Percentiles rank a stretch among this genome's conserved stretches.
Evolutionary conservation across 2,797 vertebrate species (phyloP).

Genomic region (Chaenodraco wilsoni): DNA sequence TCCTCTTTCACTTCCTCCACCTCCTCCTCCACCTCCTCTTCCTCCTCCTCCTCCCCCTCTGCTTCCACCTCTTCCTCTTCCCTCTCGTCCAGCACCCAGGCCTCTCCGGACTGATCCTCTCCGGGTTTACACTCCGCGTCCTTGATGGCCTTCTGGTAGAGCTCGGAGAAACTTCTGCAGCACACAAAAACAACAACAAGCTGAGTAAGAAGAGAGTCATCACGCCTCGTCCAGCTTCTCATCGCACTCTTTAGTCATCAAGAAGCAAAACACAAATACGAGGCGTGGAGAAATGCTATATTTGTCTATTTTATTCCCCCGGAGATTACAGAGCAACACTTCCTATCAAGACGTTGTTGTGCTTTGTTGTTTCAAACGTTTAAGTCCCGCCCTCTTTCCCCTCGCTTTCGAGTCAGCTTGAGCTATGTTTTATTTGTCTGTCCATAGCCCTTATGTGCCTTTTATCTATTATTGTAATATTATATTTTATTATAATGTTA

Average conservation of each 20-base stretch:
- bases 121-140: constrained; percentile 86
- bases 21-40: constrained; percentile 23
- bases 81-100: constrained; percentile 84
- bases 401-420: no score
- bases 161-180: constrained; percentile 91
- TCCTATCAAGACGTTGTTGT: constrained; percentile 13
- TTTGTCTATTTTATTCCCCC: constrained; percentile 39
- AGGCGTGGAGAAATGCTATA: constrained; percentile 16
- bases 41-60: constrained; percentile 36
- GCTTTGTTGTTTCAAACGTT: constrained; percentile 22
- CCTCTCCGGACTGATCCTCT: constrained; percentile 81
- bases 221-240: neutral
- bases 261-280: constrained; percentile 27
- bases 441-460: no score
- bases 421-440: no score
- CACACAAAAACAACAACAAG: constrained; percentile 13
- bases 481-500: no score
- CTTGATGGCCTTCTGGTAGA: constrained; percentile 91
- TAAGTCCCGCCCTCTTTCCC: no score
- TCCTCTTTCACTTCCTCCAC: constrained; percentile 1
- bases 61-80: constrained; percentile 72
- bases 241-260: constrained; percentile 20
- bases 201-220: neutral
- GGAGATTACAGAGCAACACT: constrained; percentile 18
- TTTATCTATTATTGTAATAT: no score